Evolutionary conservation across 1,140 invertebrate genomes (phyloP).

Genomic region (Drosophila aff.): DNA sequence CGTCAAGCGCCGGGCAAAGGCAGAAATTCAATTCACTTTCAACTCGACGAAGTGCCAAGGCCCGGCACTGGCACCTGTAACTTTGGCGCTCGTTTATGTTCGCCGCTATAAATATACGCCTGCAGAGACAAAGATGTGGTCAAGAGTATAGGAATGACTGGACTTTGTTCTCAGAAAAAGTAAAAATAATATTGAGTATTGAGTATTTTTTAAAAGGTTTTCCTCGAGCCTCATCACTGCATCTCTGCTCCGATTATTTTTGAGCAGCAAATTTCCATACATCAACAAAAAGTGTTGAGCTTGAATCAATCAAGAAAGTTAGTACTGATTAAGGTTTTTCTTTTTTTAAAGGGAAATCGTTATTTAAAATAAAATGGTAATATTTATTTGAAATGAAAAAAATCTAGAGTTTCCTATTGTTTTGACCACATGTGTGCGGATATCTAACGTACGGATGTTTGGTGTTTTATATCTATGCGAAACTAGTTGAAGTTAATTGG

Average conservation of each 20-base stretch:
- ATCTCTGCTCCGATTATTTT: neutral
- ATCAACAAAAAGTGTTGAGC: neutral
- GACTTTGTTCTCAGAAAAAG: neutral
- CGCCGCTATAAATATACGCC: conserved; percentile 5
- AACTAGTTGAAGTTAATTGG: conserved; percentile 55
- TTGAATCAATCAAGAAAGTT: no score
- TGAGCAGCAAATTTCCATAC: no score
- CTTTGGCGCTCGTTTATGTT: conserved; percentile 47
- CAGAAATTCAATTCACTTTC: conserved; percentile 76
- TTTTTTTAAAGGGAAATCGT: neutral
- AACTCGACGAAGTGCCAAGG: conserved; percentile 57
- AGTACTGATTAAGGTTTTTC: neutral
- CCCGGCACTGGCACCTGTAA: conserved; percentile 31
- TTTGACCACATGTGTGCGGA: neutral
- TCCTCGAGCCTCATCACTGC: no score
- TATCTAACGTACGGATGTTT: conserved; percentile 16
- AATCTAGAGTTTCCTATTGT: neutral
- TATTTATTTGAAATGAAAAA: neutral
- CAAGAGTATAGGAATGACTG: neutral
- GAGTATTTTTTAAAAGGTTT: no score
- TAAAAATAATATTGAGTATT: neutral
- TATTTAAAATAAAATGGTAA: no score
- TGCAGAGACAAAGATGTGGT: neutral
- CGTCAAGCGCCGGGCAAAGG: conserved; percentile 52
- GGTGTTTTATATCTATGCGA: conserved; percentile 41